A percentile compares a stretch with the other conserved stretches of the same genome.
Conservation (phyloP, 2,797 vertebrate species). For the Bradypodion ventrale region DNA sequence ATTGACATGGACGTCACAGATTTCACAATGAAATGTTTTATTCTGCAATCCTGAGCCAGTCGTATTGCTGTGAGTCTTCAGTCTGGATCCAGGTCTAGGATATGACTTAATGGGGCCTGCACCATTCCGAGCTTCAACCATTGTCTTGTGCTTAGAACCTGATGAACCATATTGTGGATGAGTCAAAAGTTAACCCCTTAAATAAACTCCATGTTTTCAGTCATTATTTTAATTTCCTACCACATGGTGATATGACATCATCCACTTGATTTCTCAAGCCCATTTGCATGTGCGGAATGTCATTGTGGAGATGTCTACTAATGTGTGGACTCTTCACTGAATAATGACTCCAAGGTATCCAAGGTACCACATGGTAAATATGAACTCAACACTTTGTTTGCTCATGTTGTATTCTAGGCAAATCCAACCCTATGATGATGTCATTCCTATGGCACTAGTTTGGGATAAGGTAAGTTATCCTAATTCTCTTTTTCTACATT, state of each 20-base stretch:
- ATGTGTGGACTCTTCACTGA: too few species aligned
- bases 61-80: conserved; percentile 83
- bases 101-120: conserved; percentile 96
- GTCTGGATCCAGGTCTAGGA: conserved; percentile 89
- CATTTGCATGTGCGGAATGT: too few species aligned
- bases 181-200: neutral
- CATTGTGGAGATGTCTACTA: too few species aligned
- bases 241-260: neutral
- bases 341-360: too few species aligned
- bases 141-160: conserved; percentile 98
- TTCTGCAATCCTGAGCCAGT: conserved; percentile 96
- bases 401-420: neutral
- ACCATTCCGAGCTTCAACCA: conserved; percentile 94
- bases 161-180: conserved; percentile 14
- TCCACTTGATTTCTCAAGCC: too few species aligned
- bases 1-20: conserved; percentile 97
- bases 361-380: neutral
- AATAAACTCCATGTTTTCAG: neutral
- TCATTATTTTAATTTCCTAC: neutral
- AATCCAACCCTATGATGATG: neutral
- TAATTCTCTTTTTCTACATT: neutral
- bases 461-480: too few species aligned
- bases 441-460: too few species aligned
- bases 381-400: neutral
- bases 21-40: conserved; percentile 98